These are phyloP conservation scores for Dendrophyllia cribrosa DNA, from an alignment of 64 coral and sea anemone species.

Conservation along the genomic window DNA sequence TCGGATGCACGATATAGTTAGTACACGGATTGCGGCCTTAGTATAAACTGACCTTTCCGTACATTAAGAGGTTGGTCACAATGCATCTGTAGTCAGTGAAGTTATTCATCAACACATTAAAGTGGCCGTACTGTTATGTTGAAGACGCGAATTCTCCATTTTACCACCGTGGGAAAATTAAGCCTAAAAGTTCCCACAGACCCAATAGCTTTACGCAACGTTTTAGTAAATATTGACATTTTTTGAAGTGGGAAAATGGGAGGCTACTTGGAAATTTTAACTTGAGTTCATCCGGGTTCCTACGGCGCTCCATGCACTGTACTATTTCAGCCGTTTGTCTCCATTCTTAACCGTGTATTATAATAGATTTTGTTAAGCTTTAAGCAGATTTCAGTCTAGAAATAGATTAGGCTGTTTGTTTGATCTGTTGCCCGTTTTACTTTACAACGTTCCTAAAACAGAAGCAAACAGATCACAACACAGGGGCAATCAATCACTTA, in stretches of 20 bases:
- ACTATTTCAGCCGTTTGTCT: constrained; percentile 43
- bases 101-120: constrained; percentile 1
- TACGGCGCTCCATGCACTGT: background rate
- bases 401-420: constrained; percentile 64
- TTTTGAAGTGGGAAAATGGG: constrained; percentile 30
- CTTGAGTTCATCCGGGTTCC: constrained; percentile 19
- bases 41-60: constrained; percentile 38
- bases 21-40: background rate
- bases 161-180: constrained; percentile 40
- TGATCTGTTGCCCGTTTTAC: constrained; percentile 44
- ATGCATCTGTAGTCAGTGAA: background rate
- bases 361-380: constrained; percentile 52
- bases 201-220: constrained; percentile 10
- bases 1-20: background rate
- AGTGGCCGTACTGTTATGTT: background rate
- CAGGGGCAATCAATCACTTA: constrained; percentile 43
- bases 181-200: constrained; percentile 37
- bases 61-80: background rate
- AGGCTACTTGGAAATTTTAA: constrained; percentile 7
- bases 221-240: constrained; percentile 46
- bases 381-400: constrained; percentile 55
- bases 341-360: constrained; percentile 32
- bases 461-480: constrained; percentile 58
- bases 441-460: constrained; percentile 46
- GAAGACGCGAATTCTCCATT: constrained; percentile 3